Base-by-base conservation (phyloP, 2,797 vertebrate species). In the Picus viridis region DNA sequence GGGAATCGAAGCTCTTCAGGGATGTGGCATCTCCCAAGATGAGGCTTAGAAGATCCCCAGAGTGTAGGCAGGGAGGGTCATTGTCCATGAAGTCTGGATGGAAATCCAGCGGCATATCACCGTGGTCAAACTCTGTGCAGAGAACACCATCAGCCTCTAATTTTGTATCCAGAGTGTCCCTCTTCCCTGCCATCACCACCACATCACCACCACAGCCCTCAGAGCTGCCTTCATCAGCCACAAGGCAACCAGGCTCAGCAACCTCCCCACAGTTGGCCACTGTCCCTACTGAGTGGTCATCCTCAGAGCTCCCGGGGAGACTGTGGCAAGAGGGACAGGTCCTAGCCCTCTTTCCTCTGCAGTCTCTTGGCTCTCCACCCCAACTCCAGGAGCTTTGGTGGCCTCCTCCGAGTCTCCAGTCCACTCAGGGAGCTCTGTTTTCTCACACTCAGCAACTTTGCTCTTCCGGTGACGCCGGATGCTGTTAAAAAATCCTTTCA, bases 1-100 rank as follows among this genome's bases (percentile, higher is more conserved):
- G 97, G 0, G 99, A 99, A 87, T 99, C 99, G 4, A 99, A 99
- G 96, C 99, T 99, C 97, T 99, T 99, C 41, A 99, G 96, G 10
- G 99, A 99, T 0, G 99, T 98, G 22, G 99, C 99, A 1, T 99
- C 99, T 27, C 98, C 98, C 77, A 98, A 96, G 32, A 98, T 93
- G 87, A 98, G 94, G 96, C 98, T 98, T 12, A 99, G 96, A 56
- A 98, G 98, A 91, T 99, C 99, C 45, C 98, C 98, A 0, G 95
- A 98, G 78, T 97, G 97, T 1, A 96, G 92, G 32, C 96, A 97
- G 3, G 97, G 95, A 43, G 97, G 94, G 2, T 95, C 89, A 0
- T 54, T 88, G 11, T 97, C 91, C 36, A 58, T 3, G 1, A 95
- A 76, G 83, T 98, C 98, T 0, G 97, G 75, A 36, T 95, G 97